Evolutionary conservation across 1,140 invertebrate genomes (phyloP), one percentile per base, ranked within the genome.

Genomic region (Zophobas atratus): DNA sequence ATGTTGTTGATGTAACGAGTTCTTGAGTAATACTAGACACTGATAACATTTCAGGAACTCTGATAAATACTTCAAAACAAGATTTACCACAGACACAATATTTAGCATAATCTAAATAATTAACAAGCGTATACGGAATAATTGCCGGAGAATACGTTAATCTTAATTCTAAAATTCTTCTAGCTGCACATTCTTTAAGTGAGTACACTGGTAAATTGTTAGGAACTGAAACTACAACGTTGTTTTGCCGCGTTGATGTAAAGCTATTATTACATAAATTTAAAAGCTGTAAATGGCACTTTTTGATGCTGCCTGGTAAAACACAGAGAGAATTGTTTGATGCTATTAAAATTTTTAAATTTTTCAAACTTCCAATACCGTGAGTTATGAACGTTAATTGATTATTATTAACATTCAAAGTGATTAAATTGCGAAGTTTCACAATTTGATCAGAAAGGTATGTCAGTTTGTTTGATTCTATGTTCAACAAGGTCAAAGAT

Each of bases 11-110:
- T 79, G 86, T 85, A 83, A 67, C 88, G 70, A 80, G 86, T 81
- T 73, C 84, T 80, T 84, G 84, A 79, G 87, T 86, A 85, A 88
- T 87, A 79, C 53, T 85, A 81, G 82, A 85, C 84, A 85, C 87
- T 80, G 82, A 84, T 56, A 88, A 84, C 80, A 82, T 83, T 39
- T 86, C 84, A 82, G 86, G 78, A 74, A 85, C 86, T 71, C 78
- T 82, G 80, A 88, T 82, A 76, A 83, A 88, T 60, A 85, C 82
- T 82, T 89, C 86, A 70, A 92, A 89, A 79, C 90, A 91, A 49
- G 91, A 86, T 76, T 84, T 86, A 8, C 90, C 90, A 84, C 92
- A 93, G 1, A 90, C 77, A 82, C 91, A 93, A 84, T 89, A 90
- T 77, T 89, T 88, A 1, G 91, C 90, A 79, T 89, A 85, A 80